Evolutionary conservation across 2,888 invertebrate genomes (phyloP), one percentile per base, ranked within the genome.

Genomic region (Willowsia nigromaculata): DNA sequence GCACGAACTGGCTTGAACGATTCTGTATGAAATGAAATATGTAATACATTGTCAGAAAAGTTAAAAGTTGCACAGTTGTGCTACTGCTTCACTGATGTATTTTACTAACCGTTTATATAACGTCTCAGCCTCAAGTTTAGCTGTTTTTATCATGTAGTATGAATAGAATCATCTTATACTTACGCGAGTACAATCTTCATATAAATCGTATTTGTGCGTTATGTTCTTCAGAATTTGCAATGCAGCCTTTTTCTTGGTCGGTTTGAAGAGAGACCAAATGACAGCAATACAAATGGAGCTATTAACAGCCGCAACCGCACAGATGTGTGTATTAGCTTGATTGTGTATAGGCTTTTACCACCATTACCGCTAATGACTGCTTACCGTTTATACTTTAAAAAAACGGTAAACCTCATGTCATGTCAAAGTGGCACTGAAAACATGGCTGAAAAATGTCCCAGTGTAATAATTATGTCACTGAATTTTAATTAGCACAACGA

Each of bases 271-370:
- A 68, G 68, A 43, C 71, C 33, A 78, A 25, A 78, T 78, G 78
- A 78, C 78, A 78, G 33, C 30, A 33, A 33, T 78, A 78, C 37
- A 78, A 78, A 78, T 78, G 78, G 53, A 78, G 78, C 53, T 53
- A 78, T 78, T 78, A 78, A 53, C 33, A 78, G 53, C 78, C 33
- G 53, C 50, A 33, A 78, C 78, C 78, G 33, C 78, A 78, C 27
- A 78, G 15, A 78, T 78, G 53, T 53, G 53, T 53, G 53, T 78
- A 53, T 78, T 78, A 78, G 78, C 50, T 53, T 53, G 78, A 53
- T 50, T 78, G 53, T 50, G 50, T 53, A 43, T 50, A 50, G n/a
- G 76, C 30, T 78, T 43, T 78, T 78, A 30, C 53, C 78, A 78
- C 53, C 53, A 78, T 53, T 53, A 78, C 53, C 53, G 33, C 78